These are phyloP conservation scores for Eustalomyia histrio DNA, from an alignment of 2,888 invertebrate species.

Conservation along the genomic window DNA sequence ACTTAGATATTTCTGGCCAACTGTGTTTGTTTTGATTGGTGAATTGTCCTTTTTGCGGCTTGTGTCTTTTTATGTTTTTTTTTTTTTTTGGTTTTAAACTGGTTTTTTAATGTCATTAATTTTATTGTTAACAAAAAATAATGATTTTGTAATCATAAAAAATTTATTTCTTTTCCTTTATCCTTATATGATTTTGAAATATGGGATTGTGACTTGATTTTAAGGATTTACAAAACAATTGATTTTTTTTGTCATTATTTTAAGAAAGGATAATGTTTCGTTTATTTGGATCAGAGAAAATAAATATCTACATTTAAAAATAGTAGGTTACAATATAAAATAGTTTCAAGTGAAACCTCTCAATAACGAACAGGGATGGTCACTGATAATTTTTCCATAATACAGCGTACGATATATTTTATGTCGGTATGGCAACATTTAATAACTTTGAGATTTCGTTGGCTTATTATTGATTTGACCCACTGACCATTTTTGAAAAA, in stretches of 20 bases:
- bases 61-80: conserved; percentile 49
- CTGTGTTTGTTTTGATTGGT: conserved; percentile 63
- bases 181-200: background rate
- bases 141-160: conserved; percentile 18
- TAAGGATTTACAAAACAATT: background rate
- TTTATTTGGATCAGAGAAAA: background rate
- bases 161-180: background rate
- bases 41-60: conserved; percentile 42
- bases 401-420: no score
- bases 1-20: conserved; percentile 48
- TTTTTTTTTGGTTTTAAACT: conserved; percentile 47
- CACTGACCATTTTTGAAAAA: no score
- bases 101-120: conserved; percentile 55
- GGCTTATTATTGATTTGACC: no score
- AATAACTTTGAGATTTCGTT: no score
- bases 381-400: no score
- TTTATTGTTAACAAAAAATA: conserved; percentile 24
- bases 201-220: background rate
- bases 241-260: background rate
- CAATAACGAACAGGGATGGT: no score
- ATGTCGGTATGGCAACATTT: no score
- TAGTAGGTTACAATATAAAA: no score
- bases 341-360: no score
- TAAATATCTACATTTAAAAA: no score
- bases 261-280: background rate